A percentile compares a stretch with the other conserved stretches of the same genome.
These are phyloP conservation scores for Etia nguti DNA, from an alignment of 2,113 vertebrate genomes.

Conservation along the genomic window DNA sequence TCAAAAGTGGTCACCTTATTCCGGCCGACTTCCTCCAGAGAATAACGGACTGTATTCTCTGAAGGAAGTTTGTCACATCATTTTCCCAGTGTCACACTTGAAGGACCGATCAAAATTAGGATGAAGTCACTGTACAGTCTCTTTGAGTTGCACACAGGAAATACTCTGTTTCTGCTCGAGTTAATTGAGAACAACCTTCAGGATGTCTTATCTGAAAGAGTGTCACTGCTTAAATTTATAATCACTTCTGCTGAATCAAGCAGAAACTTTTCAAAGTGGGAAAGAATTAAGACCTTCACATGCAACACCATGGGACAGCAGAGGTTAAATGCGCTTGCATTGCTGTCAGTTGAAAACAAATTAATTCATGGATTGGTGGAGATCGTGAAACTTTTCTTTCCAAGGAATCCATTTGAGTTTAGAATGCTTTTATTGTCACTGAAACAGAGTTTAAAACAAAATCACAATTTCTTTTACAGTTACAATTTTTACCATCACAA, in stretches of 20 bases:
- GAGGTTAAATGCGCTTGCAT: neutral
- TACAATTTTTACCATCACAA: neutral
- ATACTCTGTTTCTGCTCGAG: neutral
- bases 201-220: neutral
- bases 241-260: neutral
- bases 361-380: neutral
- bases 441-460: rapidly evolving
- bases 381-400: neutral
- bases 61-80: neutral
- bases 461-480: neutral
- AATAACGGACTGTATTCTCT: neutral
- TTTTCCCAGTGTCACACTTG: neutral
- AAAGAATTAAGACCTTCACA: neutral
- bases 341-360: neutral
- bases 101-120: neutral
- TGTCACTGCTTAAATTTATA: rapidly evolving
- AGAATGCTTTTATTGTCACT: neutral
- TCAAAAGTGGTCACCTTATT: neutral
- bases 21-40: neutral
- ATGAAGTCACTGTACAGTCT: neutral
- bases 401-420: neutral
- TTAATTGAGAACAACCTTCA: neutral
- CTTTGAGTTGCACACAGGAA: neutral
- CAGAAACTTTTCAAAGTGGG: neutral
- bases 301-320: neutral